phyloP scores from a whole-genome alignment of 2,797 vertebrate genomes.

The Columba guinea region DNA sequence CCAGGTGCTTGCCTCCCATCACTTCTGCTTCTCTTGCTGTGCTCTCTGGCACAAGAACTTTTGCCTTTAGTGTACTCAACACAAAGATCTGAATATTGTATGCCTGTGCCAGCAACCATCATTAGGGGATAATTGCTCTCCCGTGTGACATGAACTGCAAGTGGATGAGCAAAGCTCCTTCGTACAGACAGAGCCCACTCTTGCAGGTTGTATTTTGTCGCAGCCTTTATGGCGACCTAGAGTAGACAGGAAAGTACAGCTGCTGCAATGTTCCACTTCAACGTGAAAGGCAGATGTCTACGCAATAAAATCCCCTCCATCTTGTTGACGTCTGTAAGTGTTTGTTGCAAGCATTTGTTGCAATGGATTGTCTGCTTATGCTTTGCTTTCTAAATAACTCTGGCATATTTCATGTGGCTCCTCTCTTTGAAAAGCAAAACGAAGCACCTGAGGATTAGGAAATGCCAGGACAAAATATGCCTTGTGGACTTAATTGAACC shows the following conservation, averaged over 20 bases:
- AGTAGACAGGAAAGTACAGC: background rate
- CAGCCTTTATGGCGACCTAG: background rate
- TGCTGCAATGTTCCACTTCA: background rate
- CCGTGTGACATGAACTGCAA: background rate
- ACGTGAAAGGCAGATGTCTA: background rate
- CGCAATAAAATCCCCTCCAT: background rate
- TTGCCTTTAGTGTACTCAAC: background rate
- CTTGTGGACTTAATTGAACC: background rate
- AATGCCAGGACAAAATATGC: background rate
- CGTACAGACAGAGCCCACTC: background rate
- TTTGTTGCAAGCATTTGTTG: background rate
- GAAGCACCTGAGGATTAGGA: background rate
- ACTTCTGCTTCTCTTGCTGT: background rate
- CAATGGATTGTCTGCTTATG: background rate
- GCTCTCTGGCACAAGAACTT: background rate
- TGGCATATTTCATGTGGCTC: background rate
- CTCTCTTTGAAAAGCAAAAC: background rate
- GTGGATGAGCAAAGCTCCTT: background rate
- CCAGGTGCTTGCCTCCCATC: background rate
- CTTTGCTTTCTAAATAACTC: background rate
- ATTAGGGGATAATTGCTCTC: background rate
- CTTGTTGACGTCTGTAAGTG: background rate
- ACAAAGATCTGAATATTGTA: accelerated
- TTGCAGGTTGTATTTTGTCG: background rate
- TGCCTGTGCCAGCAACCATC: background rate